phyloP scores from a whole-genome alignment of 92 coral and sea anemone species.

The Zoanthus sansibaricus region DNA sequence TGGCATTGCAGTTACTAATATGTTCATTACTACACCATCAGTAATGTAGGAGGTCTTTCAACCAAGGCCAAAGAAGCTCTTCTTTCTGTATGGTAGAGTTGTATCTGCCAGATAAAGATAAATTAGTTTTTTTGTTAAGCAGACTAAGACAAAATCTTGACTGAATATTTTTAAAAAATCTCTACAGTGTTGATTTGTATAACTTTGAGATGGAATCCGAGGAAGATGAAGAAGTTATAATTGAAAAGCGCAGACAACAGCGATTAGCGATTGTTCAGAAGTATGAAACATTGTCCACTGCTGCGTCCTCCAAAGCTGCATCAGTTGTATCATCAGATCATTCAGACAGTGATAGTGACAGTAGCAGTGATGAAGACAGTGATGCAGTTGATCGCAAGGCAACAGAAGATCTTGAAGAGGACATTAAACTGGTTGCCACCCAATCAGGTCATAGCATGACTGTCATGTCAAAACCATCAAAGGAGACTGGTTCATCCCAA shows the following conservation, averaged over 20 bases:
- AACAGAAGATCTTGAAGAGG: constrained; percentile 82
- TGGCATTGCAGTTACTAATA: no score
- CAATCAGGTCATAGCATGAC: constrained; percentile 30
- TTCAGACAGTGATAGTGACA: constrained; percentile 72
- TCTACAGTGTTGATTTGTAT: constrained; percentile 84
- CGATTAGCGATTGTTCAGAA: constrained; percentile 88
- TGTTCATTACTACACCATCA: no score
- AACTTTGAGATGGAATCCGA: constrained; percentile 94
- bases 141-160: neutral
- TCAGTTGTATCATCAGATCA: constrained; percentile 76
- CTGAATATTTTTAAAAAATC: neutral
- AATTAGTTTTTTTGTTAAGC: no score
- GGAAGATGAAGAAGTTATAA: constrained; percentile 90
- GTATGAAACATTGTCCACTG: constrained; percentile 67
- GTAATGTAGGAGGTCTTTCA: no score
- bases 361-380: constrained; percentile 79
- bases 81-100: no score
- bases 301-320: constrained; percentile 69
- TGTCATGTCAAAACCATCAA: constrained; percentile 28
- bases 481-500: constrained; percentile 26
- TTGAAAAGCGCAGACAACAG: constrained; percentile 83
- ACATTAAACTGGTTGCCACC: constrained; percentile 60
- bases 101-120: no score
- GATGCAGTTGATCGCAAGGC: constrained; percentile 77
- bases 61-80: no score